Evolutionary conservation across 37 sponge, comb jelly and placozoan genomes (phyloP).

Genomic region (Ephydatia muelleri): DNA sequence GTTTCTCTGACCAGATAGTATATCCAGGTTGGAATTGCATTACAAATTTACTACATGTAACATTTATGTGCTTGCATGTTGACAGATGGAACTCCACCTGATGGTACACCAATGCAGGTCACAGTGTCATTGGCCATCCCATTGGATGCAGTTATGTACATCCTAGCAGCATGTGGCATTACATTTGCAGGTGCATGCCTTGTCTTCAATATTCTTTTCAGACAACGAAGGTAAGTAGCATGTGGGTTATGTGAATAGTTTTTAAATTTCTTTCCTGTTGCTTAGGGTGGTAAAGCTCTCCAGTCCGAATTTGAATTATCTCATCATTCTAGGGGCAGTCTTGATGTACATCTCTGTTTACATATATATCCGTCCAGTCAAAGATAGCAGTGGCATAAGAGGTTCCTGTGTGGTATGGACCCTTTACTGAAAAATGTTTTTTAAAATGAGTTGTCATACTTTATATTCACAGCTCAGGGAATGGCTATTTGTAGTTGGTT

Average conservation of each 20-base stretch:
- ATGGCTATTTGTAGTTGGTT: background rate
- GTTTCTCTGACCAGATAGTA: background rate
- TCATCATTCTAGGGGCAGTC: conserved; percentile 12
- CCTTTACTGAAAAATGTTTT: background rate
- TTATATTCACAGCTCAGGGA: background rate
- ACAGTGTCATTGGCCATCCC: background rate
- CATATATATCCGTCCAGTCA: background rate
- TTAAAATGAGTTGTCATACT: background rate
- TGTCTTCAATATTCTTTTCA: conserved; percentile 27
- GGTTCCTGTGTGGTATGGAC: background rate
- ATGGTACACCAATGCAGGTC: conserved; percentile 23
- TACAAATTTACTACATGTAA: background rate
- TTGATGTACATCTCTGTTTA: conserved; percentile 1
- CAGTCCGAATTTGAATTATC: conserved; percentile 12
- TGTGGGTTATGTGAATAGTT: background rate
- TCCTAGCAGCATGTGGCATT: conserved; percentile 16
- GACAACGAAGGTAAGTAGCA: conserved; percentile 11
- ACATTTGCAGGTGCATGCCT: conserved; percentile 9
- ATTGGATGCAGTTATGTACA: background rate
- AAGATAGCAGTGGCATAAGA: background rate
- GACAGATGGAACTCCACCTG: conserved; percentile 47
- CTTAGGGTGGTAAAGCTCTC: background rate
- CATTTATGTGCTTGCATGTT: background rate
- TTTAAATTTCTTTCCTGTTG: background rate
- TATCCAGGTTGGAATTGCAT: background rate